These are phyloP conservation scores for Podotricha telesiphe DNA, from an alignment of 2,888 invertebrate species.

Conservation along the genomic window DNA sequence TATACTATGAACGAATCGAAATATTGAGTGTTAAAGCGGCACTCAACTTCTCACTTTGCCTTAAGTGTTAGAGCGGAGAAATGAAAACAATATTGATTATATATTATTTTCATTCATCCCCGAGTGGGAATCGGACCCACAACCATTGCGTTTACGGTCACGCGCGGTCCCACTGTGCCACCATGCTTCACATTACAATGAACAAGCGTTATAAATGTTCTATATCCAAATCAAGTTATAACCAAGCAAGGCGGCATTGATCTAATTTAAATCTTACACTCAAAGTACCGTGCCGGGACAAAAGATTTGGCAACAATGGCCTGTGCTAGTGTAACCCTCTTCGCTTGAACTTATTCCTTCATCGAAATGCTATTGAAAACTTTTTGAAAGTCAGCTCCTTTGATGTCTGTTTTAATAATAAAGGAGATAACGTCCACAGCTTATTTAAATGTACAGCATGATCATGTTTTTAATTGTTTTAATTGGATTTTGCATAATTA, in stretches of 20 bases:
- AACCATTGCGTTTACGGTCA: too few species aligned
- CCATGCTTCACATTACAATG: too few species aligned
- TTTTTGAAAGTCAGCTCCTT: slow-evolving; percentile 44
- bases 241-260: slow-evolving; percentile 19
- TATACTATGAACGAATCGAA: too few species aligned
- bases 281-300: slow-evolving; percentile 31
- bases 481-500: too few species aligned
- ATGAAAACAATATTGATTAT: too few species aligned
- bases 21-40: too few species aligned
- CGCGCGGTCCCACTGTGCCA: too few species aligned
- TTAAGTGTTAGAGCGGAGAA: too few species aligned
- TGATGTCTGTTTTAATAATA: slow-evolving; percentile 42
- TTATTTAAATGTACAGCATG: slow-evolving; percentile 2
- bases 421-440: slow-evolving; percentile 35
- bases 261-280: slow-evolving; percentile 37
- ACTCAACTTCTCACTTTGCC: too few species aligned
- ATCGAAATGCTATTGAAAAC: slow-evolving; percentile 43
- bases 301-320: slow-evolving; percentile 40
- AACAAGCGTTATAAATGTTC: not conserved
- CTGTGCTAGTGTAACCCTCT: slow-evolving; percentile 36
- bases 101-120: too few species aligned
- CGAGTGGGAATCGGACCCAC: too few species aligned
- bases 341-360: slow-evolving; percentile 38
- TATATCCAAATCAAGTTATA: not conserved
- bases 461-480: not conserved